These are phyloP conservation scores for Clupea harengus DNA, from an alignment of 2,113 vertebrate genomes.

Conservation along the genomic window DNA sequence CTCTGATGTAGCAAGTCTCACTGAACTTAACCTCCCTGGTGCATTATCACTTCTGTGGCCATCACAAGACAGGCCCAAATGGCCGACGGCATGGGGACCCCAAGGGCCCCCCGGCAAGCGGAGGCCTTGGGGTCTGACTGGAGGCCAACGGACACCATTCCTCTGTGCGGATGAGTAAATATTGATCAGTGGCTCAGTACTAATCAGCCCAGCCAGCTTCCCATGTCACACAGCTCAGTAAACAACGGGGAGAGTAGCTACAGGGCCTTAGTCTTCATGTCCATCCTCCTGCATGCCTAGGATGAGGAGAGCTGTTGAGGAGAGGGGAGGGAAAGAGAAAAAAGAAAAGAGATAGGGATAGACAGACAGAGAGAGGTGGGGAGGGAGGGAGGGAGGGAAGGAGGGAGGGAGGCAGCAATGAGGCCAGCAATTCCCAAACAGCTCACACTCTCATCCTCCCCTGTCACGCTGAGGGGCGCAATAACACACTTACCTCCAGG, in stretches of 20 bases:
- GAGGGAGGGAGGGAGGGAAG: neutral
- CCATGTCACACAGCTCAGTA: neutral
- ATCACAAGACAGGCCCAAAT: neutral
- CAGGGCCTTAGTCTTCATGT: no score
- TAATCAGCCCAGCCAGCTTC: slow-evolving; percentile 41
- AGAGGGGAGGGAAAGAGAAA: neutral
- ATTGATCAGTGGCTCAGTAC: slow-evolving; percentile 46
- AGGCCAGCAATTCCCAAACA: neutral
- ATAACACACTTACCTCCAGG: neutral
- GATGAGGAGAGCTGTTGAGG: neutral
- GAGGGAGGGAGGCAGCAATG: neutral
- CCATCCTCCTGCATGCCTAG: neutral
- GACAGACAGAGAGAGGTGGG: neutral
- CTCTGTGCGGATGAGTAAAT: slow-evolving; percentile 56
- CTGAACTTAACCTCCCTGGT: neutral
- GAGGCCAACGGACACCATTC: neutral
- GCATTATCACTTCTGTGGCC: neutral
- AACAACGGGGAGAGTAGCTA: neutral
- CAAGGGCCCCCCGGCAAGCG: neutral
- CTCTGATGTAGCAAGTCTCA: neutral
- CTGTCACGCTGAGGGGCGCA: neutral
- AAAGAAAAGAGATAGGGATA: neutral
- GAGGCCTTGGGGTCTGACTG: neutral
- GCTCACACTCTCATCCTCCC: neutral
- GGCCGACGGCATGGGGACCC: neutral